Evolutionary conservation across 2,797 vertebrate genomes (phyloP).

Genomic region (Chanos chanos): DNA sequence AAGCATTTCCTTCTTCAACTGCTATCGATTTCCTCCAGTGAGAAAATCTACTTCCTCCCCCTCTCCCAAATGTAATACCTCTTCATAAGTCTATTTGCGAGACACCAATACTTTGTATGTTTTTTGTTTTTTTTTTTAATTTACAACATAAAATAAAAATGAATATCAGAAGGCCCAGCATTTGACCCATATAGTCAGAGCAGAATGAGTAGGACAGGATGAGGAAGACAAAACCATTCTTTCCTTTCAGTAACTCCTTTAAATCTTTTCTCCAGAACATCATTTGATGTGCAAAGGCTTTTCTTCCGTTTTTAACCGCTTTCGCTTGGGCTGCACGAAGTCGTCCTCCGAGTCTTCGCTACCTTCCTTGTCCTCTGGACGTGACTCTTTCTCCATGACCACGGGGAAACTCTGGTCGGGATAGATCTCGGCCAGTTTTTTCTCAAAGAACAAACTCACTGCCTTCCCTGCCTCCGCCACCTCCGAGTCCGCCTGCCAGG

Average conservation of each 20-base stretch:
- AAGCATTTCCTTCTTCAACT: conserved; percentile 46
- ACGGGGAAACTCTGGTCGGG: conserved; percentile 90
- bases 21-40: conserved; percentile 31
- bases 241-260: conserved; percentile 22
- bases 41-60: conserved; percentile 46
- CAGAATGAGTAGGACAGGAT: conserved; percentile 30
- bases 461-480: conserved; percentile 95
- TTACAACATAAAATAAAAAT: conserved; percentile 42
- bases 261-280: conserved; percentile 40
- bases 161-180: conserved; percentile 29
- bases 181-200: conserved; percentile 38
- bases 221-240: conserved; percentile 60
- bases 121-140: conserved; percentile 45
- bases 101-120: conserved; percentile 71
- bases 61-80: conserved; percentile 4
- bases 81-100: conserved; percentile 48
- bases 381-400: conserved; percentile 74
- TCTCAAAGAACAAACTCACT: conserved; percentile 91
- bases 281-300: conserved; percentile 94
- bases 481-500: conserved; percentile 92
- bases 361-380: conserved; percentile 73
- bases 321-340: conserved; percentile 91
- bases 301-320: conserved; percentile 95
- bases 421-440: conserved; percentile 90
- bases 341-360: conserved; percentile 95